Evolutionary conservation across 2,888 invertebrate species (phyloP), one percentile per base, ranked within the genome.

Genomic region (Dicranocentrus wangi): DNA sequence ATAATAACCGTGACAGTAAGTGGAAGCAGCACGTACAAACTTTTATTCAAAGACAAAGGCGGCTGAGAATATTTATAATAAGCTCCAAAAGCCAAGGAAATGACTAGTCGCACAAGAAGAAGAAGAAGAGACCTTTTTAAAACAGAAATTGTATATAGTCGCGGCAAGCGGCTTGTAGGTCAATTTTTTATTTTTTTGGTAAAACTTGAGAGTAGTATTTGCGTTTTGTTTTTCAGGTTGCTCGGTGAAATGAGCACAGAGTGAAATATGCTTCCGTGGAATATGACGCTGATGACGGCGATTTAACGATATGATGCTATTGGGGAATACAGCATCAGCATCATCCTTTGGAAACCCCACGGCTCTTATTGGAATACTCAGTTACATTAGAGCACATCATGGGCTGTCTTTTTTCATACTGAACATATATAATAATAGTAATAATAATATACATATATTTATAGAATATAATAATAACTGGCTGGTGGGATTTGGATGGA

Each of bases 241-340:
- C 61, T 61, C 61, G 19, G 21, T 32, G 70, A 70, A 70, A 58
- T 70, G 70, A 70, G 58, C 21, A 39, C 61, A 32, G 43, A 47
- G 60, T 71, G 71, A 60, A 71, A 61, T 60, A 71, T 70, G 61
- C 61, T 27, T 71, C 60, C 28, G 47, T 42, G 71, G 39, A 71
- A 42, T 19, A 61, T 28, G 39, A 66, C 47, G 47, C 53, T 55
- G 69, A 69, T 53, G 71, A 47, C 47, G 60, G 47, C 61, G 61
- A 60, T 61, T 71, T 71, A 71, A 43, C 71, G 71, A 71, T 71
- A 61, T 61, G 43, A 71, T 28, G 47, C 47, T 47, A 2, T 21
- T 43, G 8, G 15, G 63, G 27, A 60, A 60, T 63, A 39, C 8
- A 51, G n/a, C n/a, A n/a, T n/a, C n/a, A n/a, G n/a, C n/a, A n/a